Conservation (phyloP, 1,140 invertebrate genomes). For the Campoletis sonorensis region DNA sequence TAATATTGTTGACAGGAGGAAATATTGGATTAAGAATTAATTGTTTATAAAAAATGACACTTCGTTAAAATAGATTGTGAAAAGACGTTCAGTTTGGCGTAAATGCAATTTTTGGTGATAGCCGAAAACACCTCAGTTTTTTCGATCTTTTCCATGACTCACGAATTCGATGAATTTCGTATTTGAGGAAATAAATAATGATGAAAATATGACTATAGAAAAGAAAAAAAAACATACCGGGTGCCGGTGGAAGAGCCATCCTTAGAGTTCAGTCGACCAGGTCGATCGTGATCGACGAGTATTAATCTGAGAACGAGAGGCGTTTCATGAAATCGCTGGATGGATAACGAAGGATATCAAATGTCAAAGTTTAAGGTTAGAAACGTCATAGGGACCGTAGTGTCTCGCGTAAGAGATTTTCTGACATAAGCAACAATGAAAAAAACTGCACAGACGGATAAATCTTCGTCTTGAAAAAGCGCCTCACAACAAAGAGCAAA, state of each 20-base stretch:
- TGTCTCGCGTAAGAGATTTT: too few species aligned
- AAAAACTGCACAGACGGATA: background rate
- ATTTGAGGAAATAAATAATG: background rate
- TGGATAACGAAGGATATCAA: background rate
- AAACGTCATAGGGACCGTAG: background rate
- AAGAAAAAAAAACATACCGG: background rate
- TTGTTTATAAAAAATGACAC: too few species aligned
- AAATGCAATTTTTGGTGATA: too few species aligned
- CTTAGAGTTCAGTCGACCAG: conserved; percentile 2
- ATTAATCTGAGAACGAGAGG: background rate
- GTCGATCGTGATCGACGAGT: background rate
- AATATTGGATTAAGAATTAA: too few species aligned
- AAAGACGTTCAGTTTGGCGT: too few species aligned
- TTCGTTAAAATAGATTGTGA: too few species aligned
- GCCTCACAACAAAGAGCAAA: too few species aligned
- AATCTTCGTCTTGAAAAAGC: background rate
- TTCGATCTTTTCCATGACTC: too few species aligned
- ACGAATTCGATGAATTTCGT: background rate
- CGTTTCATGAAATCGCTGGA: background rate
- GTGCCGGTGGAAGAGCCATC: conserved; percentile 17
- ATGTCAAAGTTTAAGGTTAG: conserved; percentile 20
- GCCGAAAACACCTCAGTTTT: too few species aligned
- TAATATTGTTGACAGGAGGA: too few species aligned
- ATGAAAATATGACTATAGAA: background rate
- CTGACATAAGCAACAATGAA: too few species aligned